Percentiles rank a stretch among this genome's conserved stretches.
These are phyloP conservation scores for Callorhinus ursinus DNA, from an alignment of 2,113 vertebrate genomes.

Conservation along the genomic window DNA sequence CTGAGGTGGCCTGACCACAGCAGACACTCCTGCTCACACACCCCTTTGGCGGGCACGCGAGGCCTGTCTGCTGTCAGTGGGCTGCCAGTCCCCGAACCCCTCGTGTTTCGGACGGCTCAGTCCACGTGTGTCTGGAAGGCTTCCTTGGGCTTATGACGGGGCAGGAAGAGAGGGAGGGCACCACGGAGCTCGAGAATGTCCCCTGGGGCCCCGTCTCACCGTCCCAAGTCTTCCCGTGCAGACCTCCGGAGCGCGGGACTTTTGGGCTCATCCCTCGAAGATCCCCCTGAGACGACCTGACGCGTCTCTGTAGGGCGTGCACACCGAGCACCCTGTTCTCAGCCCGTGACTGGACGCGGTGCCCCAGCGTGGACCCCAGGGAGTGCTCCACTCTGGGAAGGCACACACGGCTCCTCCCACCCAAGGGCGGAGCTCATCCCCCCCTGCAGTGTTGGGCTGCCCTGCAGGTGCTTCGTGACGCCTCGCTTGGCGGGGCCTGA, in stretches of 20 bases:
- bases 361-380: background rate
- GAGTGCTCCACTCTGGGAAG: rapidly evolving
- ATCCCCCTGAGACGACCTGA: background rate
- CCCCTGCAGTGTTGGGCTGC: background rate
- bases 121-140: background rate
- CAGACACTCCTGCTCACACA: too few relatives aligned
- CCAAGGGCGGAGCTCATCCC: rapidly evolving
- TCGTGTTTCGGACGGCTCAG: background rate
- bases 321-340: background rate
- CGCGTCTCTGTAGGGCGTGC: background rate
- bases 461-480: too few relatives aligned
- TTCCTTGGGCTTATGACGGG: background rate
- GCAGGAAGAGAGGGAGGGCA: background rate
- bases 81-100: too few relatives aligned
- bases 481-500: too few relatives aligned
- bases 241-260: background rate
- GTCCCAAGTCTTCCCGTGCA: background rate
- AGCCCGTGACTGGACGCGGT: too few relatives aligned
- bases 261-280: background rate
- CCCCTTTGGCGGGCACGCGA: background rate
- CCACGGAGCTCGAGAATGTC: background rate
- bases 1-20: too few relatives aligned
- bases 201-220: background rate
- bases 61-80: background rate
- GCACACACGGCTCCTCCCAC: background rate